Evolutionary conservation across 2,888 invertebrate genomes (phyloP), one percentile per base, ranked within the genome.

Genomic region (Aphrophora alni): DNA sequence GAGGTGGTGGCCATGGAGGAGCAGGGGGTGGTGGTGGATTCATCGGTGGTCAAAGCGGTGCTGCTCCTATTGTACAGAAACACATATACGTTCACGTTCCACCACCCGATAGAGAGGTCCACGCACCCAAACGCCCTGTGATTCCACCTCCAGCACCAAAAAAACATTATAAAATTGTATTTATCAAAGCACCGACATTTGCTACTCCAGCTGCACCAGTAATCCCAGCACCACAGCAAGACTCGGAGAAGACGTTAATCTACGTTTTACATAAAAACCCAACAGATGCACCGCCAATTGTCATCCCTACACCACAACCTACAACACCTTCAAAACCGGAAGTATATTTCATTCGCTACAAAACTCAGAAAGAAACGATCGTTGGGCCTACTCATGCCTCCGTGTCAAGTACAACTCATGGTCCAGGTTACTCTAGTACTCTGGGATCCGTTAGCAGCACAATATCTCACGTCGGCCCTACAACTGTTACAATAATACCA

Each of bases 141-240:
- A 73, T 85, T 12, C 84, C 85, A 0, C 82, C 84, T 17, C 84
- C 84, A n/a, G 83, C 86, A 24, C 85, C 85, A 8, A 85, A 85
- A 75, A 85, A 85, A 76, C 85, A 86, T 81, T 86, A 85, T 81
- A 85, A 86, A 81, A 86, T 85, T 28, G 86, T 86, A 24, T 85
- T 86, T 82, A 86, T 85, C 81, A 85, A 86, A 72, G 85, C 86
- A 8, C 85, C 86, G 0, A 84, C 85, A 0, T 83, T 85, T 24
- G 44, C 77, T 12, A 44, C 71, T 5, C 83, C 82, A n/a, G 51
- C 81, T 0, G 84, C 84, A 7, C 86, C 85, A 0, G 84, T 85
- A 25, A 84, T 86, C 24, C 86, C 85, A 4, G 84, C 84, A 27
- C 83, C 84, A 10, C 85, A 85, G 73, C 85, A 85, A 76, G 83